Base-by-base conservation (phyloP, 2,888 invertebrate species). In the Gastrophysa polygoni region DNA sequence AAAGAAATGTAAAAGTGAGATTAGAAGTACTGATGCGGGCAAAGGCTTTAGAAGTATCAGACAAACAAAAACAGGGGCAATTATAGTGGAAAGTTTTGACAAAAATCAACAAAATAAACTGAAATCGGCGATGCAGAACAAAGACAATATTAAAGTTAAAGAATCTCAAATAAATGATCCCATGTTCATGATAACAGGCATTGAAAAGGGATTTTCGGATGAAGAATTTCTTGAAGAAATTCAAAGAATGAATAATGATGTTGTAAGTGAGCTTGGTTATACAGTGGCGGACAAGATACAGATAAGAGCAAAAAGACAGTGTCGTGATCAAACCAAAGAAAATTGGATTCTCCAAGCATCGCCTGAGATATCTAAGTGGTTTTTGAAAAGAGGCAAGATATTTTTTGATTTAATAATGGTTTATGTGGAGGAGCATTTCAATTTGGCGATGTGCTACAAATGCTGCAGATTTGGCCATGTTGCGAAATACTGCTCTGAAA, bases 381-480 rank as follows among this genome's bases (percentile, higher is more conserved):
- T 57, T 32, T 8, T 57, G 2, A 57, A 49, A 48, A 49, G 48
- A 46, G 6, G 16, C 10, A 10, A 2, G 21, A 54, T 54, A 16
- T 38, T n/a, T 29, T 52, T 34, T 18, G 54, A 54, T 3, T 20
- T 46, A 4, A 2, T 38, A n/a, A n/a, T n/a, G n/a, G n/a, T n/a
- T n/a, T n/a, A 14, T 8, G 38, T 38, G 1, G 1, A 38, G 3
- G 38, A 38, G 11, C 38, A 38, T 14, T 10, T 38, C n/a, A 38
- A 38, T 14, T 6, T 63, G 0, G 16, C 61, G 3, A 34, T 64
- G 43, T 65, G 62, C 14, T 65, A 16, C 18, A 57, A 34, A n/a
- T 62, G 62, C 29, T 54, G 62, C n/a, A n/a, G 57, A 1, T 63
- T 52, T 10, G 59, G 65, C 1, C 61, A 65, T 17, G 44, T 56